Conservation (phyloP, 2,113 vertebrate genomes). For the Solea solea region DNA sequence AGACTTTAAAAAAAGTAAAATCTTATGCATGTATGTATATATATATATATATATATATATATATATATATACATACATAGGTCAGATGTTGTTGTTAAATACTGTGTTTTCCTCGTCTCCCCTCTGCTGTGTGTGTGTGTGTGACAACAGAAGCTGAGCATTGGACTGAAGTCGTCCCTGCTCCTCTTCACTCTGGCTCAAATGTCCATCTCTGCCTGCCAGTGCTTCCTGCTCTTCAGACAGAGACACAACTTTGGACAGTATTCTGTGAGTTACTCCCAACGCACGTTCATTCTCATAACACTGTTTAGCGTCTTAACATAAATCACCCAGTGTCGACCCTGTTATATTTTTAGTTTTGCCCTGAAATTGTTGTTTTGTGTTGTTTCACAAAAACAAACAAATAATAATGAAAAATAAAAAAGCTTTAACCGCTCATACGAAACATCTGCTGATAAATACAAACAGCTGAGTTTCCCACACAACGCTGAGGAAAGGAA, state of each 20-base stretch:
- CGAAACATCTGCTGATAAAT: not conserved
- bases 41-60: too few relatives aligned
- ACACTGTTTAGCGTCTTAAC: not conserved
- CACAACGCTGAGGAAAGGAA: not conserved
- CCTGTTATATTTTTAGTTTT: not conserved
- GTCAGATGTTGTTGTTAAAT: too few relatives aligned
- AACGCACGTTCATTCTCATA: too few relatives aligned
- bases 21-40: too few relatives aligned
- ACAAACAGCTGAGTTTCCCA: not conserved
- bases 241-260: conserved; percentile 50
- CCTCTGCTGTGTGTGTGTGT: conserved; percentile 2
- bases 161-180: conserved; percentile 70
- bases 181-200: conserved; percentile 70
- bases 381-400: not conserved
- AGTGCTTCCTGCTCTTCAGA: conserved; percentile 64
- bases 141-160: conserved; percentile 63
- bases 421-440: not conserved
- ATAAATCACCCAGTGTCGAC: not conserved
- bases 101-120: too few relatives aligned
- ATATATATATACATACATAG: too few relatives aligned
- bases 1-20: too few relatives aligned
- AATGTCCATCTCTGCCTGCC: conserved; percentile 51
- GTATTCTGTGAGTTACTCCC: conserved; percentile 68
- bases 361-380: not conserved
- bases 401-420: too few relatives aligned